Base-by-base conservation (phyloP, 2,888 invertebrate species). In the Helleia helle region DNA sequence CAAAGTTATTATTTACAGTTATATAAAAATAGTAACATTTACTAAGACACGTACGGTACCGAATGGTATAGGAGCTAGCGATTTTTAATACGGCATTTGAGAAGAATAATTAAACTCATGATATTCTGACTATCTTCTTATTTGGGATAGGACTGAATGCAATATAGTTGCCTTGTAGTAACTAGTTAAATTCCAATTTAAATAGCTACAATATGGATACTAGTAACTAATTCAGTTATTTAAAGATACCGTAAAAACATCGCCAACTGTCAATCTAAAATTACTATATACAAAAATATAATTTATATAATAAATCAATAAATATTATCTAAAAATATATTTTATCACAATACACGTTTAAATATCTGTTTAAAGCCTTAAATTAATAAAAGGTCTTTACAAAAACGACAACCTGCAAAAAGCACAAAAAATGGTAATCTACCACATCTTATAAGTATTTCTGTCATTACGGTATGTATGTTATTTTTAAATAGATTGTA, bases 281-380 rank as follows among this genome's bases (percentile, higher is more conserved):
- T 56, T 53, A 44, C 47, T 61, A 59, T 62, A 53, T 62, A 69
- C 59, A 68, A 65, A 65, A 62, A 56, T 50, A 54, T 50, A 55
- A n/a, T 49, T 47, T 57, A 55, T 58, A 54, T 53, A 43, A 37
- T 40, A 44, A 28, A 54, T 47, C 55, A 55, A 69, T 67, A 71
- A 69, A 73, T 66, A 69, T 64, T 51, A 49, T 76, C 72, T 72
- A 75, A 76, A 76, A 77, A 77, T 76, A 79, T 73, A 70, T 58
- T 58, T 59, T 77, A 79, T 80, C 76, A 79, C 77, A 77, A 61
- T 56, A 51, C 62, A 56, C 63, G 54, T 63, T 65, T 58, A 62
- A 64, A 62, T 48, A 65, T 61, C 63, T 38, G 12, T 17, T 27
- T 28, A n/a, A 12, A 17, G 14, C 6, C 11, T 18, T 14, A 27